Evolutionary conservation across 2,797 vertebrate species (phyloP), one percentile per base, ranked within the genome.

Genomic region (Clarias pachynema): DNA sequence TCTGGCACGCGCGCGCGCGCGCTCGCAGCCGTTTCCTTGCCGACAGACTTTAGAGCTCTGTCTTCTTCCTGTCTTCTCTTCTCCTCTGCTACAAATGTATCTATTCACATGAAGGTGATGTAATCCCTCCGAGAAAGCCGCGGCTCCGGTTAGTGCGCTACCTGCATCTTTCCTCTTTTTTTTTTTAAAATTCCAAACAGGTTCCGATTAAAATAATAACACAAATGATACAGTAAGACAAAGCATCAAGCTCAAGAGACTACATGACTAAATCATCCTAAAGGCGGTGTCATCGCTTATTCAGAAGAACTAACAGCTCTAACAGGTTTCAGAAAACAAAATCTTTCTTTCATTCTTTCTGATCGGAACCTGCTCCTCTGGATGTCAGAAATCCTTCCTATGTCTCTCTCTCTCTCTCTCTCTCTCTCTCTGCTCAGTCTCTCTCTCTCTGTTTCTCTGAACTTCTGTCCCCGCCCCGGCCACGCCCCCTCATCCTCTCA

Each of bases 401-500:
- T 44, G 40, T 44, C 6, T 37, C 31, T 31, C 31, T 31, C 31
- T 34, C 34, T 34, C n/a, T n/a, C n/a, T n/a, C 37, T 37, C 37
- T 40, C 37, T 40, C 92, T 90, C 82, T 90, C 91, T 85, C 87
- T 70, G 59, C 49, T 92, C 85, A 82, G 87, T 40, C 37, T 40
- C 44, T 40, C 44, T 90, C 88, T 70, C 90, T 88, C 89, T 92
- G 60, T 80, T 69, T 86, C 85, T 84, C 87, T 83, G 60, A 90
- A 90, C 89, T 91, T 91, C 89, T 88, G 89, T 88, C 87, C 81
- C 91, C 87, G 87, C 90, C 89, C 91, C 90, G 15, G 66, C 59
- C 89, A 92, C 95, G 93, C 94, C 82, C 85, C 85, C 40, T 77
- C 86, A 74, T 87, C 75, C 86, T 75, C 90, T 91, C 86, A 96